Evolutionary conservation across 2,888 invertebrate species (phyloP).

Genomic region (Meiosimyza decipiens): DNA sequence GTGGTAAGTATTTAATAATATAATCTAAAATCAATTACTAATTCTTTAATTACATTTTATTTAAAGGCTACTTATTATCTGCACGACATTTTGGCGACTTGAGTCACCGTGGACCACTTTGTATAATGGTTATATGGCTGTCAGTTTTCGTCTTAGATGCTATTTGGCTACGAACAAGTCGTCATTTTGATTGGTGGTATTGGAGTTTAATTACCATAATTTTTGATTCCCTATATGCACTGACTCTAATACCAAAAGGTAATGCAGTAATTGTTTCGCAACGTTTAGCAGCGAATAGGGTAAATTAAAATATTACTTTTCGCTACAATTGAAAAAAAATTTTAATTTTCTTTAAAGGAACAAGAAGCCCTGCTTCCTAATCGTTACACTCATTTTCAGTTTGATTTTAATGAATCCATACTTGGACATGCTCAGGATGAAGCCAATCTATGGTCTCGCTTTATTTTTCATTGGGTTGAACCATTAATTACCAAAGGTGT

Average conservation of each 20-base stretch:
- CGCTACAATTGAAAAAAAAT: slow-evolving; percentile 39
- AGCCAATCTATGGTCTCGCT: slow-evolving; percentile 74
- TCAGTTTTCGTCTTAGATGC: slow-evolving; percentile 75
- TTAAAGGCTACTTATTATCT: slow-evolving; percentile 69
- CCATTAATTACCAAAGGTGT: slow-evolving; percentile 86
- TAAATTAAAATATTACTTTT: neutral
- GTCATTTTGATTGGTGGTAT: slow-evolving; percentile 69
- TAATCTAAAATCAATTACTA: neutral
- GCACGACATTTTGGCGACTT: slow-evolving; percentile 73
- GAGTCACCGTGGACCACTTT: slow-evolving; percentile 80
- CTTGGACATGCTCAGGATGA: slow-evolving; percentile 88
- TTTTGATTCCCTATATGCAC: slow-evolving; percentile 76
- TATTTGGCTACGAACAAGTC: slow-evolving; percentile 76
- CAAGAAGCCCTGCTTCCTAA: slow-evolving; percentile 71
- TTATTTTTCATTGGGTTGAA: slow-evolving; percentile 90
- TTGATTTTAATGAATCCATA: slow-evolving; percentile 75
- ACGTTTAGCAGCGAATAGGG: slow-evolving; percentile 38
- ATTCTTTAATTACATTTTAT: neutral
- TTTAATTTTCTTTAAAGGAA: slow-evolving; percentile 66
- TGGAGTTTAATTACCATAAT: slow-evolving; percentile 74
- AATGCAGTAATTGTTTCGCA: slow-evolving; percentile 61
- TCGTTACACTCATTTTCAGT: slow-evolving; percentile 74
- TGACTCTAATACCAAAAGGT: slow-evolving; percentile 76
- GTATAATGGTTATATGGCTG: slow-evolving; percentile 77
- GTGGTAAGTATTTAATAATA: slow-evolving; percentile 69